These are phyloP conservation scores for Hecatera dysodea DNA, from an alignment of 2,888 invertebrate genomes.

Conservation along the genomic window DNA sequence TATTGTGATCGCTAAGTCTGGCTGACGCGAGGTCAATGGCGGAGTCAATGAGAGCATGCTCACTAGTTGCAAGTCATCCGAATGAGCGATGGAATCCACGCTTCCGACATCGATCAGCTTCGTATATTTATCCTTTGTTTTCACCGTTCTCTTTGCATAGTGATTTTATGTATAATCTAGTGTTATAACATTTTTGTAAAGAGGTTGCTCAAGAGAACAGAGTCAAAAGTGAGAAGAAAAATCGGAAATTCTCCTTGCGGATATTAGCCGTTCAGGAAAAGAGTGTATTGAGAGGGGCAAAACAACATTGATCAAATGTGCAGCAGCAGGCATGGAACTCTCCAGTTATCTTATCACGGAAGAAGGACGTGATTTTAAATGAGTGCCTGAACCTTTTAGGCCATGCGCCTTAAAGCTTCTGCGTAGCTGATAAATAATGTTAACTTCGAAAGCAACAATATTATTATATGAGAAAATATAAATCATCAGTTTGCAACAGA, in stretches of 20 bases:
- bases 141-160: slow-evolving; percentile 65
- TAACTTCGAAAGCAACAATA: slow-evolving; percentile 19
- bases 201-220: not conserved
- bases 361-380: slow-evolving; percentile 18
- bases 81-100: slow-evolving; percentile 85
- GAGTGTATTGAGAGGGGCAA: not conserved
- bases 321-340: not conserved
- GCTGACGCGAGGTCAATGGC: slow-evolving; percentile 85
- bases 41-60: slow-evolving; percentile 89
- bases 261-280: not conserved
- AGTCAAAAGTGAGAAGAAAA: not conserved
- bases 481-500: slow-evolving; percentile 38
- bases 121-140: slow-evolving; percentile 78
- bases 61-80: slow-evolving; percentile 88
- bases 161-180: too few relatives aligned
- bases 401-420: slow-evolving; percentile 13
- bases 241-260: not conserved
- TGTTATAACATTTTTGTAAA: slow-evolving; percentile 13
- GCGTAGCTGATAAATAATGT: slow-evolving; percentile 23
- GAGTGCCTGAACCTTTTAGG: not conserved
- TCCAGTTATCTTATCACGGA: not conserved
- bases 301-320: not conserved
- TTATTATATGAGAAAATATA: slow-evolving; percentile 40
- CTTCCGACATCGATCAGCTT: slow-evolving; percentile 86
- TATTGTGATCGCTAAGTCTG: slow-evolving; percentile 83